Evolutionary conservation across 2,113 vertebrate species (phyloP).

Genomic region (Poecilia latipinna): DNA sequence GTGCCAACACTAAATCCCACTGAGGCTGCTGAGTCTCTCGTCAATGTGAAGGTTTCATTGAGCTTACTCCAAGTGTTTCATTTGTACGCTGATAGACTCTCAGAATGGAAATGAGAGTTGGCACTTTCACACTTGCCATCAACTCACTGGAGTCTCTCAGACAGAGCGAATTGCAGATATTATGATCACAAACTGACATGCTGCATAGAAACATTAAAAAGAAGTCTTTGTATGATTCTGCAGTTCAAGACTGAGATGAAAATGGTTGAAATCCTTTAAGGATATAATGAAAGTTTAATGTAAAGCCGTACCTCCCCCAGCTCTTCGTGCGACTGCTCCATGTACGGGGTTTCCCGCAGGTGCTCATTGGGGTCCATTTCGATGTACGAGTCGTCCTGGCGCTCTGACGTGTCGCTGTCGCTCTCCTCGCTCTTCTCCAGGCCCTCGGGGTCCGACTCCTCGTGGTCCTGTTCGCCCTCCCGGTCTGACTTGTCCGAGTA

Average conservation of each 20-base stretch:
- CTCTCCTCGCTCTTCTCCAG: constrained; percentile 97
- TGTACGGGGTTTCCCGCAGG: constrained; percentile 88
- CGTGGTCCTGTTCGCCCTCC: constrained; percentile 93
- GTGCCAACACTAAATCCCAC: background rate
- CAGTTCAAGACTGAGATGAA: background rate
- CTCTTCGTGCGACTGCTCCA: constrained; percentile 92
- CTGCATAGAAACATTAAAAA: constrained; percentile 16
- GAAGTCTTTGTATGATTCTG: too few species aligned
- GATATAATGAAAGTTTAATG: too few species aligned
- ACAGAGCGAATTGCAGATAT: background rate
- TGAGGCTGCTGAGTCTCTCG: too few species aligned
- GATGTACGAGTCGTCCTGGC: constrained; percentile 91
- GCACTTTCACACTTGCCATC: constrained; percentile 22
- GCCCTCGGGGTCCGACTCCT: constrained; percentile 95
- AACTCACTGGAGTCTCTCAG: background rate
- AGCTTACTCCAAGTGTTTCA: constrained; percentile 33
- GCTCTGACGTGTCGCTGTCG: constrained; percentile 94
- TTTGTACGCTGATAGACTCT: constrained; percentile 41
- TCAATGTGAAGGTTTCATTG: background rate
- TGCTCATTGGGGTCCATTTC: constrained; percentile 89
- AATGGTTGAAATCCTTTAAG: background rate
- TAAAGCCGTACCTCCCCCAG: constrained; percentile 87
- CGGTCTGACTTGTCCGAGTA: constrained; percentile 98
- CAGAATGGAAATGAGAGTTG: constrained; percentile 15
- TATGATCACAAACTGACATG: constrained; percentile 28